Evolutionary conservation across 2,113 vertebrate genomes (phyloP).

Genomic region (Alouatta palliata): DNA sequence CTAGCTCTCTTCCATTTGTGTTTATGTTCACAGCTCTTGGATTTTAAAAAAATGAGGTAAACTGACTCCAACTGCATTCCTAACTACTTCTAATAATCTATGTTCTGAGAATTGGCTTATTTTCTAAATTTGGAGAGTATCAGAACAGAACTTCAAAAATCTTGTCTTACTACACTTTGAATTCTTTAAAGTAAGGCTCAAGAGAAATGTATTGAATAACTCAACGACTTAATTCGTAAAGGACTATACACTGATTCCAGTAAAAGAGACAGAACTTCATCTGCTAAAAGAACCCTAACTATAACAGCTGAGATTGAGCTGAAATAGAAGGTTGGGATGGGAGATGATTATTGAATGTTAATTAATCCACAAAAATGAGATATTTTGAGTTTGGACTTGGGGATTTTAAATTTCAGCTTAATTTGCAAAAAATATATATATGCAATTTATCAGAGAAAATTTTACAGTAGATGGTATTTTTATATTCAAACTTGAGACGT

Average conservation of each 20-base stretch:
- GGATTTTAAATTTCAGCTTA: slow-evolving; percentile 20
- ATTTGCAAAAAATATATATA: not conserved
- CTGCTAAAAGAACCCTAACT: not conserved
- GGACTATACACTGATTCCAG: not conserved
- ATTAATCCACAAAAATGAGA: slow-evolving; percentile 34
- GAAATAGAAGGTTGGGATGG: not conserved
- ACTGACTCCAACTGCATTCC: not conserved
- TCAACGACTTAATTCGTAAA: slow-evolving; percentile 41
- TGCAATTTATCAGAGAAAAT: slow-evolving; percentile 16
- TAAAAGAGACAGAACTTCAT: not conserved
- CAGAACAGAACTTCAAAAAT: not conserved
- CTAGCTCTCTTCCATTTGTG: not conserved
- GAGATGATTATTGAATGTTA: not conserved
- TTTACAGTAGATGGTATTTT: not conserved
- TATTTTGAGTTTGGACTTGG: slow-evolving; percentile 16
- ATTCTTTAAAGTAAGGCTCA: slow-evolving; percentile 38
- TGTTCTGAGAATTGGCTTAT: not conserved
- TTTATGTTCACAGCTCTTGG: not conserved
- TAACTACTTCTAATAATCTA: not conserved
- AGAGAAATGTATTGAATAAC: slow-evolving; percentile 50
- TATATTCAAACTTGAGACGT: not conserved
- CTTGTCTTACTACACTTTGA: not conserved
- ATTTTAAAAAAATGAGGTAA: not conserved
- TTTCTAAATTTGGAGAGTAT: slow-evolving; percentile 2
- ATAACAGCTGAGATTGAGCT: not conserved